phyloP scores from a whole-genome alignment of 1,140 invertebrate species.

The Schlechtendalia chinensis region DNA sequence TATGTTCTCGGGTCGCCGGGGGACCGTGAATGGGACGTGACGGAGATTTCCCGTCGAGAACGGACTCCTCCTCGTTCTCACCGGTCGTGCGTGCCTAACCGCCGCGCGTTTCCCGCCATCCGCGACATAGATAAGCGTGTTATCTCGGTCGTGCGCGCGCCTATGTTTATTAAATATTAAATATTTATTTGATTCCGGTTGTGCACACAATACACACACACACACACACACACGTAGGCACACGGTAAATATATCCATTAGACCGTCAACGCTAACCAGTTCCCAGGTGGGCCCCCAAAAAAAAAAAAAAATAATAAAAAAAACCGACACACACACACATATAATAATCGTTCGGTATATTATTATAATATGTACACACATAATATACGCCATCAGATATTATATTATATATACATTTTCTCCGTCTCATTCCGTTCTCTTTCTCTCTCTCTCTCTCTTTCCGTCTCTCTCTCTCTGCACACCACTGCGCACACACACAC shows the following conservation, averaged over 20 bases:
- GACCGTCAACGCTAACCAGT: constrained; percentile 48
- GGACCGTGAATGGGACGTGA: background rate
- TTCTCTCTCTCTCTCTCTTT: background rate
- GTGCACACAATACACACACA: constrained; percentile 31
- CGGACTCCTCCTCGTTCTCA: no score
- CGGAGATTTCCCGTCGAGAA: no score
- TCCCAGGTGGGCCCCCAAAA: constrained; percentile 47
- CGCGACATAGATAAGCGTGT: constrained; percentile 7
- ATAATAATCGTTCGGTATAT: constrained; percentile 47
- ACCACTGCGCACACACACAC: background rate
- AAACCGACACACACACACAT: constrained; percentile 35
- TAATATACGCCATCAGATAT: constrained; percentile 41
- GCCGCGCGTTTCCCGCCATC: background rate
- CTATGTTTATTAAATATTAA: constrained; percentile 34
- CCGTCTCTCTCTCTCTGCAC: background rate
- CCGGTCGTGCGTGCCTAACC: no score
- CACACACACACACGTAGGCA: background rate
- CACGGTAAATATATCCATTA: constrained; percentile 39
- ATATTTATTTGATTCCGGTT: constrained; percentile 46
- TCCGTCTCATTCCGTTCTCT: background rate
- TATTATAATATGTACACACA: constrained; percentile 44
- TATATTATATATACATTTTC: constrained; percentile 42
- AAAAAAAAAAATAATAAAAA: no score
- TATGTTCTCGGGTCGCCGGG: background rate
- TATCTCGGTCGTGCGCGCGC: constrained; percentile 8